Percentiles rank a stretch among this genome's conserved stretches.
These are phyloP conservation scores for Drosophila seguyi DNA, from an alignment of 1,140 invertebrate genomes.

Conservation along the genomic window DNA sequence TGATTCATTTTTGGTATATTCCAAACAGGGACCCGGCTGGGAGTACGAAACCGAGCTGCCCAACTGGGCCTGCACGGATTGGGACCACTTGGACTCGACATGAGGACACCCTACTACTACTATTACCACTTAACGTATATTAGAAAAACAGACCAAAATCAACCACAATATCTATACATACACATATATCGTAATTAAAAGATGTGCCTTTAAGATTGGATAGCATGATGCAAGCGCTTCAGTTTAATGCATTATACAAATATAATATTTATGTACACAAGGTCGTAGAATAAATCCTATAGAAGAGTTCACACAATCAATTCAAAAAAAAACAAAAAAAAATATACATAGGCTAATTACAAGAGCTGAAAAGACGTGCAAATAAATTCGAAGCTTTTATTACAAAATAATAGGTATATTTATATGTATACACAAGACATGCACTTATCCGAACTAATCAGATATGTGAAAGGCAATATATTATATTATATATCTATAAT, in stretches of 20 bases:
- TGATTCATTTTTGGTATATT: slow-evolving; percentile 40
- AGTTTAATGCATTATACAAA: slow-evolving; percentile 29
- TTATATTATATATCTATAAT: slow-evolving; percentile 31
- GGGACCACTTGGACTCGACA: slow-evolving; percentile 86
- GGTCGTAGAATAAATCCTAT: slow-evolving; percentile 33
- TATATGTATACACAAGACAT: slow-evolving; percentile 53
- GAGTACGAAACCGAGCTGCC: slow-evolving; percentile 95
- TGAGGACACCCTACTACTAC: slow-evolving; percentile 36
- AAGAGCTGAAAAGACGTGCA: slow-evolving; percentile 66
- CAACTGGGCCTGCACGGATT: slow-evolving; percentile 93
- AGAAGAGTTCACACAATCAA: slow-evolving; percentile 42
- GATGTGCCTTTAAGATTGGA: slow-evolving; percentile 60
- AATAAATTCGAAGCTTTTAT: slow-evolving; percentile 57
- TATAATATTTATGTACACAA: slow-evolving; percentile 41
- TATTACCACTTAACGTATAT: slow-evolving; percentile 5
- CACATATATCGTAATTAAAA: slow-evolving; percentile 55
- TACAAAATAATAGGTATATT: slow-evolving; percentile 53
- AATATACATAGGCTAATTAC: slow-evolving; percentile 36
- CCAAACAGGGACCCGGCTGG: slow-evolving; percentile 92
- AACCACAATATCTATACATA: slow-evolving; percentile 33
- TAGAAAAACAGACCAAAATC: slow-evolving; percentile 54
- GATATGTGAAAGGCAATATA: slow-evolving; percentile 56
- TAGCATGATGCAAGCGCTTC: slow-evolving; percentile 40
- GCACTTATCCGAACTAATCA: slow-evolving; percentile 40
- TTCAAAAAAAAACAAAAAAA: slow-evolving; percentile 20